Conservation (phyloP, 2,888 invertebrate genomes). For the Copidosoma aretas region DNA sequence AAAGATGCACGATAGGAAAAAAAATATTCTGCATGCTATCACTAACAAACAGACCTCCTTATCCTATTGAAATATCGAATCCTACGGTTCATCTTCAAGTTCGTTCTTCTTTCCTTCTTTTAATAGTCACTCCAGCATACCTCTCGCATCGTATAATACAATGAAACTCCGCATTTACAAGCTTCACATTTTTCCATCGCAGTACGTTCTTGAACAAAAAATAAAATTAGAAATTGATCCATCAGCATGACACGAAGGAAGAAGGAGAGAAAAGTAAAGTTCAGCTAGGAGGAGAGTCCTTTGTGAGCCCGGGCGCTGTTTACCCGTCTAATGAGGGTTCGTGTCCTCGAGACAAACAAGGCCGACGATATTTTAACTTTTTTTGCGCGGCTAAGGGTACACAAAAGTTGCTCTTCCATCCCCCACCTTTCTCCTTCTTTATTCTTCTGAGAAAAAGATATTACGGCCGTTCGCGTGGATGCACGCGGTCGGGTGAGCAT, state of each 20-base stretch:
- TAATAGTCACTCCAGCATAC: background rate
- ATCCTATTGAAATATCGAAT: no score
- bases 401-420: background rate
- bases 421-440: no score
- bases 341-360: conserved; percentile 50
- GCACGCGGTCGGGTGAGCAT: no score
- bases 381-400: conserved; percentile 33
- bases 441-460: no score
- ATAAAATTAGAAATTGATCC: background rate
- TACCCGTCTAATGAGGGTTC: conserved; percentile 54
- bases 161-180: conserved; percentile 44
- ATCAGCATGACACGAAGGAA: background rate
- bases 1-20: no score
- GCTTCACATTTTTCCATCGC: conserved; percentile 30
- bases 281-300: conserved; percentile 42
- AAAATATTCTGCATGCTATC: no score
- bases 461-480: no score
- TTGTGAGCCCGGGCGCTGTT: conserved; percentile 48
- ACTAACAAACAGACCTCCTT: no score
- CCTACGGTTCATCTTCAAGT: background rate
- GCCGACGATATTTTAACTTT: conserved; percentile 50
- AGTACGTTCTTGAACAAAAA: background rate
- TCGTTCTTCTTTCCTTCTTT: background rate
- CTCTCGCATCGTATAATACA: conserved; percentile 33
- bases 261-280: background rate